Conservation (phyloP, 35 echinoderm and acorn worm species). For the Apostichopus californicus region DNA sequence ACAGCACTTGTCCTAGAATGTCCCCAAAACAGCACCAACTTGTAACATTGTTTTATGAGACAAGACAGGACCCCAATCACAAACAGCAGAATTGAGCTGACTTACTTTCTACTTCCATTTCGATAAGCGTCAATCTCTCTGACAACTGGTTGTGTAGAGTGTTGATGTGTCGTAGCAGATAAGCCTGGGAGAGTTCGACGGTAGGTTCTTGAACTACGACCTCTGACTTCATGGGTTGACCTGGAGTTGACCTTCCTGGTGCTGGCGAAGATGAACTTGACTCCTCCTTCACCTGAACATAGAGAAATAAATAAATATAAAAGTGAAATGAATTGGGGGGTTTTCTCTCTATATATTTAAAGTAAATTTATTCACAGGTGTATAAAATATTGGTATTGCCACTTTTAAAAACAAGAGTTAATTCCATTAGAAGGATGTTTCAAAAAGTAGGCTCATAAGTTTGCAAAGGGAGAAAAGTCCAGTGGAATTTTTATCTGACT, state of each 20-base stretch:
- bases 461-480: no score
- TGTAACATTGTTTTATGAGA: background rate
- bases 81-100: background rate
- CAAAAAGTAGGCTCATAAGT: no score
- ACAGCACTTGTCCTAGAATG: background rate
- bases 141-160: slow-evolving; percentile 23
- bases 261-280: background rate
- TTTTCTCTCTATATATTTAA: no score
- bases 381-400: no score
- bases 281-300: background rate
- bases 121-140: slow-evolving; percentile 24
- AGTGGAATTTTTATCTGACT: no score
- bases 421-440: no score
- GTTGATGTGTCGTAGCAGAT: slow-evolving; percentile 51
- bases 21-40: background rate
- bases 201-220: background rate
- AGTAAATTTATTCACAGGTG: no score
- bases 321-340: background rate
- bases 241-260: background rate
- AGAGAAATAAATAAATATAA: background rate
- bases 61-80: no score
- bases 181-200: slow-evolving; percentile 27
- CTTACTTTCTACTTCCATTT: slow-evolving; percentile 39
- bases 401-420: no score
- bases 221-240: background rate